phyloP scores from a whole-genome alignment of 2,113 vertebrate species.

The Rhabdornis inornatus region DNA sequence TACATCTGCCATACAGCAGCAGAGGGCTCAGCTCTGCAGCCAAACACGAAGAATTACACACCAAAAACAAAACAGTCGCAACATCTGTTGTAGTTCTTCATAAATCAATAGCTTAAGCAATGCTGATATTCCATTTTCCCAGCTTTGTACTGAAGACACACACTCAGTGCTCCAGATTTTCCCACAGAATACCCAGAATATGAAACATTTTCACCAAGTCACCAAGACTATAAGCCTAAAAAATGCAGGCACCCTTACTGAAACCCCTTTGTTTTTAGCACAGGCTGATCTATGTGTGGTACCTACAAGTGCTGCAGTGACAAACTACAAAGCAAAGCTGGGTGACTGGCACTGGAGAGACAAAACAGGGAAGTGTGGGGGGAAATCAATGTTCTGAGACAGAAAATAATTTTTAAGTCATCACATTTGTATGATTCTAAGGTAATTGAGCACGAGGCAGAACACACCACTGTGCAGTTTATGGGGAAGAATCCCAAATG shows the following conservation, averaged over 20 bases:
- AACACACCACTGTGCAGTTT: not conserved
- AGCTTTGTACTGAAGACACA: not conserved
- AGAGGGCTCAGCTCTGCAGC: not conserved
- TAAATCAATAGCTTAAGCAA: not conserved
- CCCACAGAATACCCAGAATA: not conserved
- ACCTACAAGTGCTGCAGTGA: not conserved
- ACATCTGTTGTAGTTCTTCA: not conserved
- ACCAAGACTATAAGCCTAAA: not conserved
- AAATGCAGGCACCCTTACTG: not conserved
- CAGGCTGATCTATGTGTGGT: not conserved
- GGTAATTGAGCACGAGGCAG: not conserved
- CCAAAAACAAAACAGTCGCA: not conserved
- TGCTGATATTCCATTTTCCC: not conserved
- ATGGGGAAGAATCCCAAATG: not conserved
- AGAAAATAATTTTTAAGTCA: not conserved
- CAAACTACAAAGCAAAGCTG: not conserved
- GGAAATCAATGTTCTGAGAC: not conserved
- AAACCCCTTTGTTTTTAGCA: not conserved
- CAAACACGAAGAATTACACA: not conserved
- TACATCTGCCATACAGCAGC: not conserved
- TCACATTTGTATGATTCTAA: not conserved
- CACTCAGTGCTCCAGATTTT: not conserved
- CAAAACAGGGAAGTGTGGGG: not conserved
- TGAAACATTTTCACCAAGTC: not conserved
- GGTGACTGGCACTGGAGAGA: not conserved